Evolutionary conservation across 2,797 vertebrate species (phyloP).

Genomic region (Erpetoichthys calabaricus): DNA sequence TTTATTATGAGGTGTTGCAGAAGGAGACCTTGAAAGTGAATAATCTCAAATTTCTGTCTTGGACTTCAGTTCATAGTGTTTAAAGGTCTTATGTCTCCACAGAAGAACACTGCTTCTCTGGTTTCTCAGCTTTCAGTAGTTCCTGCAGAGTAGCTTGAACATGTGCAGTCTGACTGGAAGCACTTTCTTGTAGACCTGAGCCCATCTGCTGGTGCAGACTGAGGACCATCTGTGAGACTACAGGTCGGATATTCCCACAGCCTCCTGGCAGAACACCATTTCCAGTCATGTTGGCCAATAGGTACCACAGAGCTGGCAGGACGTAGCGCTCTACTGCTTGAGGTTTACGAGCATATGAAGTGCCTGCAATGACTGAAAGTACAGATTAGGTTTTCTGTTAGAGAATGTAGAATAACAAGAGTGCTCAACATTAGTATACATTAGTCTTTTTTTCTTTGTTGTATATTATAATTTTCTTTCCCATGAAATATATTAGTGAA

Average conservation of each 20-base stretch:
- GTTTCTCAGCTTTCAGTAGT: conserved; percentile 14
- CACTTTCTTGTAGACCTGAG: conserved; percentile 22
- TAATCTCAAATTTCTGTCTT: too few relatives aligned
- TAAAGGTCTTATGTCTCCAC: not conserved
- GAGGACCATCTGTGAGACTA: conserved; percentile 18
- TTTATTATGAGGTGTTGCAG: too few relatives aligned
- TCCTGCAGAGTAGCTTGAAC: conserved; percentile 21
- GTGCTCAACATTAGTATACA: too few relatives aligned
- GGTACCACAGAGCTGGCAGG: conserved; percentile 40
- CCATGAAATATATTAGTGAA: too few relatives aligned
- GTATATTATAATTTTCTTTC: too few relatives aligned
- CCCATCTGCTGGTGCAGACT: conserved; percentile 34
- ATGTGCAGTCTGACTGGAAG: conserved; percentile 18
- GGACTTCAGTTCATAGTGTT: too few relatives aligned
- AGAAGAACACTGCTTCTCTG: not conserved
- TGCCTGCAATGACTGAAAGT: conserved; percentile 31
- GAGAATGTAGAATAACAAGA: too few relatives aligned
- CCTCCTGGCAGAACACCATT: conserved; percentile 10
- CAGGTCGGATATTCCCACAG: not conserved
- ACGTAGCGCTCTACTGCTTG: conserved; percentile 18
- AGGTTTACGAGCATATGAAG: conserved; percentile 30
- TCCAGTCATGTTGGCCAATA: conserved; percentile 28
- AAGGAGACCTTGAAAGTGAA: too few relatives aligned
- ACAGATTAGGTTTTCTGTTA: too few relatives aligned
- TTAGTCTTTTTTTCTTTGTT: too few relatives aligned